Base-by-base conservation (phyloP, 2,113 vertebrate genomes). In the Hydrolagus affinis region DNA sequence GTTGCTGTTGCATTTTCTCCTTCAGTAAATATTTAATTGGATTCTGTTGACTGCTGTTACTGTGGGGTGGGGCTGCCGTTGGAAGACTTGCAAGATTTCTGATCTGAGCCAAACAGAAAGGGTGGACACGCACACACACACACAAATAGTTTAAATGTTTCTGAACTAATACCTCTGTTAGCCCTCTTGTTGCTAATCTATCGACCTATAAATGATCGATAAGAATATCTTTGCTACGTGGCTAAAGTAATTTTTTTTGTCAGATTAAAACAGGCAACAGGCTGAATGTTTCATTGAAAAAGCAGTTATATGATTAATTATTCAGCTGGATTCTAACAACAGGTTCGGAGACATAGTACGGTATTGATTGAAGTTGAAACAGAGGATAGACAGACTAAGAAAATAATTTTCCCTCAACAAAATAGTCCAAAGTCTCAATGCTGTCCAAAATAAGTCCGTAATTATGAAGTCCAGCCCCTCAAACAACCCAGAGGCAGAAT, bases 171-270 rank as follows among this genome's bases (percentile, higher is more conserved):
- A 11, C 11, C 2, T 15, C 11, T n/a, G 8, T 23, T 23, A 57
- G 60, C 6, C 56, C 57, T 25, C n/a, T 78, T 78, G 76, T 30
- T 78, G 15, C 11, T 56, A 60, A 25, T 62, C 57, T 14, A 25
- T 78, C 4, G 76, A 15, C 11, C 0, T 25, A n/a, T 78, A 62
- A 78, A 78, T 78, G 25, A 78, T 62, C 1, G 19, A 78, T 78
- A 59, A 23, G 23, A 44, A 44, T 6, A 23, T 78, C 57, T 21
- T 60, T 78, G 25, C 76, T 78, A 23, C 62, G 9, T 23, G 59
- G 15, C 57, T 78, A 25, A 60, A 62, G 57, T 23, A 59, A 78
- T 23, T 60, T 78, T 60, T 78, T 59, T 78, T 78, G 76, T 62
- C 17, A 78, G 59, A 78, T 78, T 78, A 78, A 62, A 23, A 11